Conservation (phyloP, 2,113 vertebrate genomes). For the Corythoichthys intestinalis region DNA sequence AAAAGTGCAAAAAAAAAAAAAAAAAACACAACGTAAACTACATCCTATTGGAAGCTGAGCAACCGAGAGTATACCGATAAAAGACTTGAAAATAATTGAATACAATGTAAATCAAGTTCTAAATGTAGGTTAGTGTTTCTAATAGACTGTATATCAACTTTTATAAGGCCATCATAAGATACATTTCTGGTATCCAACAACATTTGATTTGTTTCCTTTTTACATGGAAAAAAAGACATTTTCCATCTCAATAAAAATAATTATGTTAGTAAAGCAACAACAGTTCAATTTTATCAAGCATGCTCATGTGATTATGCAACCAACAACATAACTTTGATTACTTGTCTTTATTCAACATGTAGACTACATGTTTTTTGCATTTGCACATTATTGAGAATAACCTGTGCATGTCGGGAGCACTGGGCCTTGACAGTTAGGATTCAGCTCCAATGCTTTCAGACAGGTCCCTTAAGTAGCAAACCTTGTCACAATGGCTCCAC, state of each 20-base stretch:
- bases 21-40: no score
- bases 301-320: constrained; percentile 20
- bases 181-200: not conserved
- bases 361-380: constrained; percentile 55
- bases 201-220: not conserved
- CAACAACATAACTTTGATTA: constrained; percentile 21
- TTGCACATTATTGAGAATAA: constrained; percentile 34
- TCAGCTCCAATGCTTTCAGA: constrained; percentile 26
- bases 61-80: no score
- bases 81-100: no score
- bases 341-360: constrained; percentile 11
- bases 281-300: constrained; percentile 21
- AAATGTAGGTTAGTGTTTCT: no score
- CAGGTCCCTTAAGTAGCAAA: constrained; percentile 63
- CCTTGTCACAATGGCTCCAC: constrained; percentile 49
- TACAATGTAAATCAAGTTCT: no score
- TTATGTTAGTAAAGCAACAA: constrained; percentile 22
- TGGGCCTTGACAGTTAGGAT: constrained; percentile 29
- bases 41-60: no score
- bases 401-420: constrained; percentile 24
- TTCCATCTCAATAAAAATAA: constrained; percentile 2
- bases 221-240: constrained; percentile 3
- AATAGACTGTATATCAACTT: no score
- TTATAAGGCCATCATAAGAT: not conserved
- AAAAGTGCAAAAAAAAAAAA: no score